phyloP scores from a whole-genome alignment of 2,888 invertebrate species.

The Acanthosepion esculentum region DNA sequence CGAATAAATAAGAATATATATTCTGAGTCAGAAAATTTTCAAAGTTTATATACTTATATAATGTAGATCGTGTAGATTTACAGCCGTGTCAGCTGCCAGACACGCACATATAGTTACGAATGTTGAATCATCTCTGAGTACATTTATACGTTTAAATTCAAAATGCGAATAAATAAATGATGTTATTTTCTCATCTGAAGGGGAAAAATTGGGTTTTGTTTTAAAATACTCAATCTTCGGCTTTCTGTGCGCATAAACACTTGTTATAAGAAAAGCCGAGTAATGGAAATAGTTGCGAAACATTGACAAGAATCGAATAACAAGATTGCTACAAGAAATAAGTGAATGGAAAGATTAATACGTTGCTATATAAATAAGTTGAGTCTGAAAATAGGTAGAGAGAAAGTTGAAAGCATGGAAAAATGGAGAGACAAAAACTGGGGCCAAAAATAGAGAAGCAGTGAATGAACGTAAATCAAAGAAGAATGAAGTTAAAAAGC shows the following conservation, averaged over 20 bases:
- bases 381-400: not conserved
- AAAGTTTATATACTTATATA: not conserved
- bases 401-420: not conserved
- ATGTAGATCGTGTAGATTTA: not conserved
- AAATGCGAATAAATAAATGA: not conserved
- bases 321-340: not conserved
- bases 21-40: too few species aligned
- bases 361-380: not conserved
- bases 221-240: slow-evolving; percentile 7
- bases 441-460: not conserved
- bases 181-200: not conserved
- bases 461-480: not conserved
- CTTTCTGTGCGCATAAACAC: not conserved
- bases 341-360: not conserved
- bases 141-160: not conserved
- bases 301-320: slow-evolving; percentile 18
- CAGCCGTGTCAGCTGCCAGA: not conserved
- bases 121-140: not conserved
- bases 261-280: not conserved
- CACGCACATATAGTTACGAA: not conserved
- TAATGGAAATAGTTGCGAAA: not conserved
- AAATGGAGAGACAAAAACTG: not conserved
- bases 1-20: too few species aligned
- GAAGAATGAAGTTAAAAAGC: not conserved
- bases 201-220: not conserved